Evolutionary conservation across 2,797 vertebrate species (phyloP).

Genomic region (Muraenolepis orangiensis): DNA sequence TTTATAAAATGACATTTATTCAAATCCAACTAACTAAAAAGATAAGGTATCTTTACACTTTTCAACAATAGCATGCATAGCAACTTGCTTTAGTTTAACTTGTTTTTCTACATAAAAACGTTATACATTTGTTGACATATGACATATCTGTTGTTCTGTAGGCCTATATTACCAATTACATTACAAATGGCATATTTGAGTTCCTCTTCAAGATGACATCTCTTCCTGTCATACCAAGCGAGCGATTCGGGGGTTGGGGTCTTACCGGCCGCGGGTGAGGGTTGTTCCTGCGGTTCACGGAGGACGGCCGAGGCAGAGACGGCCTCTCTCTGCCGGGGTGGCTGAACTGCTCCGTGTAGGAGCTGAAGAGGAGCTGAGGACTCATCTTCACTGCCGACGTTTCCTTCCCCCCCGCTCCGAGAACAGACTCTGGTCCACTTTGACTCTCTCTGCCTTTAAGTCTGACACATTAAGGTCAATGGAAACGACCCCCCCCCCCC

Average conservation of each 20-base stretch:
- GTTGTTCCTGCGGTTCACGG: conserved; percentile 75
- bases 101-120: too few relatives aligned
- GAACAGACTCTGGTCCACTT: neutral
- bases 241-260: neutral
- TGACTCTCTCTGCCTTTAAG: conserved; percentile 7
- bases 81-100: too few relatives aligned
- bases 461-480: neutral
- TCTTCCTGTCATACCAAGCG: too few relatives aligned
- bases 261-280: conserved; percentile 76
- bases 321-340: conserved; percentile 47
- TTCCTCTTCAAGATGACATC: conserved; percentile 1
- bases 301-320: conserved; percentile 64
- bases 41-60: neutral
- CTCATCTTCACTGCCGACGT: too few relatives aligned
- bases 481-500: conserved; percentile 23
- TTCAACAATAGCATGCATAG: neutral
- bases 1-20: neutral
- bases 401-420: conserved; percentile 13
- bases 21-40: neutral
- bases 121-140: too few relatives aligned
- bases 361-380: conserved; percentile 62
- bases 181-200: neutral
- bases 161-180: neutral
- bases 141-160: too few relatives aligned
- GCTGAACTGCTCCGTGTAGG: conserved; percentile 72